Evolutionary conservation across 2,888 invertebrate genomes (phyloP), one percentile per base, ranked within the genome.

Genomic region (Philopedon plagiatum): DNA sequence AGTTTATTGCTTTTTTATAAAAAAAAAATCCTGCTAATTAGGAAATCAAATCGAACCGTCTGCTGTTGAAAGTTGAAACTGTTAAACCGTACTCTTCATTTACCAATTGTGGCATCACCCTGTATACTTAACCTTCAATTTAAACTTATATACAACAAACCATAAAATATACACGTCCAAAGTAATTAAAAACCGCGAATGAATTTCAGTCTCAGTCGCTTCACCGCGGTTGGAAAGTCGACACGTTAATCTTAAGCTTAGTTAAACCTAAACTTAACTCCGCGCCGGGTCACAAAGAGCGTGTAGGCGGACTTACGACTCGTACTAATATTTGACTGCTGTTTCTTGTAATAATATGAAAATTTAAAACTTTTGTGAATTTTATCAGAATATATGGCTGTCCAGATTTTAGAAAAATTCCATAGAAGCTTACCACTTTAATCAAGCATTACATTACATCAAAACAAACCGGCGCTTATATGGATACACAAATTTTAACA

Each of bases 71-170:
- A n/a, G n/a, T n/a, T n/a, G n/a, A 34, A 9, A 34, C 11, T 9
- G 9, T 34, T 34, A n/a, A n/a, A n/a, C n/a, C n/a, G n/a, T n/a
- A 44, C 46, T n/a, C 8, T 8, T 23, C 46, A 11, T n/a, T 11
- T n/a, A 21, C 23, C 1, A 23, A 49, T 7, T 51, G 7, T 2
- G 0, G 29, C 51, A 54, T 26, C 23, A 26, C 70, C 58, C 56
- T 21, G 51, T 70, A 70, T 63, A 64, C 13, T 5, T 62, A 70
- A 70, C 70, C 70, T 70, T 70, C 70, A 70, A 64, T 64, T 63
- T 62, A 39, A 34, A 57, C 44, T 41, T 32, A 64, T 57, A 39
- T 63, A 54, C 49, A 34, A 32, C 67, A 61, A 61, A 66, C 41
- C 34, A 39, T 46, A 44, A 67, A 37, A 69, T 56, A 70, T 26